These are phyloP conservation scores for Erethizon dorsatum DNA, from an alignment of 2,797 vertebrate species.

Conservation along the genomic window DNA sequence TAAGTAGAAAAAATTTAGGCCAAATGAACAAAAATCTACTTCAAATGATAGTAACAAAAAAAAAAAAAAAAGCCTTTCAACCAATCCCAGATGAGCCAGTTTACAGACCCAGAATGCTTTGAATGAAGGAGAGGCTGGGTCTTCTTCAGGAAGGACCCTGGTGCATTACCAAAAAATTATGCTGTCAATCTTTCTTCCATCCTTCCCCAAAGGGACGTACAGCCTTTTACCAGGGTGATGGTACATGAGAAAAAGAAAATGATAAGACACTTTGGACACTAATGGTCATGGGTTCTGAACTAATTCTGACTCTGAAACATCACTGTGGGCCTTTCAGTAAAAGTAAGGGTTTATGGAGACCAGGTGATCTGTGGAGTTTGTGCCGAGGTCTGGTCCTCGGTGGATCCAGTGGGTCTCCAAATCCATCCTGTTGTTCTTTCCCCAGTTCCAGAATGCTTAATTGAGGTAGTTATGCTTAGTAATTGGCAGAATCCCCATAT, in stretches of 20 bases:
- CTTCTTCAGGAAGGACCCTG: neutral
- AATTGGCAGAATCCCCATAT: neutral
- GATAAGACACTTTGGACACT: neutral
- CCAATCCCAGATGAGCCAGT: neutral
- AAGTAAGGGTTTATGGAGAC: neutral
- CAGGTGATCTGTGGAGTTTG: neutral
- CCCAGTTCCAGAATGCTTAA: neutral
- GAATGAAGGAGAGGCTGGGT: neutral
- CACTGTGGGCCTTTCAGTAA: neutral
- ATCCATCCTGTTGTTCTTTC: neutral
- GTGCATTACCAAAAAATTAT: neutral
- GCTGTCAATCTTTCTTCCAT: neutral
- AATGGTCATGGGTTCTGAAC: neutral
- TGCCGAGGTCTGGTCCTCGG: neutral
- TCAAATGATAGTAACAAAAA: neutral
- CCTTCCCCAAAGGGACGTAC: neutral
- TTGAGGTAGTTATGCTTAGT: neutral
- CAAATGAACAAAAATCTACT: neutral
- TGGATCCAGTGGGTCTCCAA: neutral
- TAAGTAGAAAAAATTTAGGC: neutral
- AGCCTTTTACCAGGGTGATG: neutral
- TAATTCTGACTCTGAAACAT: neutral
- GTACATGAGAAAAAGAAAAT: neutral
- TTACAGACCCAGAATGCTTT: neutral
- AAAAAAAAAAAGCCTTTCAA: neutral